A percentile compares a stretch with the other conserved stretches of the same genome.
These are phyloP conservation scores for Etia nguti DNA, from an alignment of 2,113 vertebrate species.

Conservation along the genomic window DNA sequence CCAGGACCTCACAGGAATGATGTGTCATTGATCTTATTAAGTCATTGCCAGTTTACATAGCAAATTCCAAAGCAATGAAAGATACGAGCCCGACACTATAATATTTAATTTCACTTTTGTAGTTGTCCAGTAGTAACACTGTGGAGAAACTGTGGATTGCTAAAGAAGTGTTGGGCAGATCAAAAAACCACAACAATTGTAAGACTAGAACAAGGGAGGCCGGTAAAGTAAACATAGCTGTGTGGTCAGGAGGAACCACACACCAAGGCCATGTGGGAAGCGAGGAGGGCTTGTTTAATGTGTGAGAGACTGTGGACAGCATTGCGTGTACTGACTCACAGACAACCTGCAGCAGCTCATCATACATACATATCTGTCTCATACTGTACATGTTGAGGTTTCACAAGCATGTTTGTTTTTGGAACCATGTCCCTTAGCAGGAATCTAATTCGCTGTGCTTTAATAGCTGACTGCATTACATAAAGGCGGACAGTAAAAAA, in stretches of 20 bases:
- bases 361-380: neutral
- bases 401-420: neutral
- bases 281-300: constrained; percentile 4
- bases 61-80: constrained; percentile 25
- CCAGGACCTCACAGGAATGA: constrained; percentile 24
- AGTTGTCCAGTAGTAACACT: neutral
- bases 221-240: constrained; percentile 32
- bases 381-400: neutral
- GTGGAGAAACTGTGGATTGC: neutral
- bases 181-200: constrained; percentile 30
- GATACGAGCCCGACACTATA: neutral
- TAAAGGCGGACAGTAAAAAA: constrained; percentile 35
- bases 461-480: constrained; percentile 15
- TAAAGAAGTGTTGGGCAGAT: neutral
- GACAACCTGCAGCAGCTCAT: neutral
- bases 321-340: neutral
- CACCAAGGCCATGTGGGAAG: constrained; percentile 16
- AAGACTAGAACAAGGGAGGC: neutral
- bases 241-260: constrained; percentile 24
- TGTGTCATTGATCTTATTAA: constrained; percentile 15
- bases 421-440: neutral
- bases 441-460: constrained; percentile 2
- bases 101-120: constrained; percentile 24
- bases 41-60: constrained; percentile 20
- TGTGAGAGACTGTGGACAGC: constrained; percentile 1